These are phyloP conservation scores for Callochromis pleurospilus DNA, from an alignment of 2,113 vertebrate species.

Conservation along the genomic window DNA sequence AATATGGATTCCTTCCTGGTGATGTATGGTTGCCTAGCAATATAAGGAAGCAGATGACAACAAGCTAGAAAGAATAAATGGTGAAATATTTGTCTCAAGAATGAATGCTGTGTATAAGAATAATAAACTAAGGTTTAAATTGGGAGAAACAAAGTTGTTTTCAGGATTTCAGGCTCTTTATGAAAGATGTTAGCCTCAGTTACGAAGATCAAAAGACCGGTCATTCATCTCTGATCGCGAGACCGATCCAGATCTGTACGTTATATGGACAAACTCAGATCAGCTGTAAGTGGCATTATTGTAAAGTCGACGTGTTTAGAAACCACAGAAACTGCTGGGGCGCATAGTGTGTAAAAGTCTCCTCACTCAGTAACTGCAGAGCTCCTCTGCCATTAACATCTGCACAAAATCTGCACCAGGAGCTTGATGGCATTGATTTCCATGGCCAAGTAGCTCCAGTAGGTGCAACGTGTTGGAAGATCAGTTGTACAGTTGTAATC, in stretches of 20 bases:
- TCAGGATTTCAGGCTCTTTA: neutral
- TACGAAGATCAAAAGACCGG: neutral
- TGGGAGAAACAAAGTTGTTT: neutral
- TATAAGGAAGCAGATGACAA: neutral
- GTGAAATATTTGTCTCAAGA: neutral
- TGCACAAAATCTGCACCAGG: neutral
- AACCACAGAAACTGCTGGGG: neutral
- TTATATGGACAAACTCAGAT: neutral
- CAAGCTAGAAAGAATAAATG: neutral
- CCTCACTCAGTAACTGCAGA: neutral
- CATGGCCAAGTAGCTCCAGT: neutral
- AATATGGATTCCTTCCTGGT: conserved; percentile 54
- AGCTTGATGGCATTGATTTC: neutral
- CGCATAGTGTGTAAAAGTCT: neutral
- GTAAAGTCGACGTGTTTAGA: neutral
- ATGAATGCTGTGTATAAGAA: neutral
- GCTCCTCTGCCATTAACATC: neutral
- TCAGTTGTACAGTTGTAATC: neutral
- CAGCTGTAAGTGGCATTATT: neutral
- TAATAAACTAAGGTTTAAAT: neutral
- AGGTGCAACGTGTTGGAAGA: neutral
- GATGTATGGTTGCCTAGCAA: conserved; percentile 55
- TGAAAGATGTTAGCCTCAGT: neutral
- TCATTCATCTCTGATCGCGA: neutral
- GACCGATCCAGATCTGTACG: neutral